Base-by-base conservation (phyloP, 2,113 vertebrate genomes). In the Amphiprion percula region DNA sequence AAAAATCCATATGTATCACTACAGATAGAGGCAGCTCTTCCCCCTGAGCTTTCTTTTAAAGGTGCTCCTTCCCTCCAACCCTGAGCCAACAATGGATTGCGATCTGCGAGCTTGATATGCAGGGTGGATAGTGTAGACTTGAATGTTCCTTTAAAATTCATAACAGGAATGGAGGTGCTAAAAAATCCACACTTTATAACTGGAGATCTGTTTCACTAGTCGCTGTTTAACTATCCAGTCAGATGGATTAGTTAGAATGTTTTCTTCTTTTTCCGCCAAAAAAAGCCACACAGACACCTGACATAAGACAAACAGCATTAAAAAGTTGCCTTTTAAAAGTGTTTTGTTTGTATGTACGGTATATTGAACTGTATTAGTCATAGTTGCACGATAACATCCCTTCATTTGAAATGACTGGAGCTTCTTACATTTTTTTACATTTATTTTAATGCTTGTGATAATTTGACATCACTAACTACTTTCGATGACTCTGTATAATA, bases 371-470 rank as follows among this genome's bases (percentile, higher is more conserved):
- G 82, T 89, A 74, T 85, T 87, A 82, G 80, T 81, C 62, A 55
- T 75, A 79, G 83, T 81, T 79, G 83, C 85, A 58, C 54, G 28
- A 49, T 93, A 94, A 93, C 90, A 68, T 65, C 59, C 53, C 79
- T 84, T 92, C 83, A 73, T 91, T 87, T 90, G 26, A 89, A 92
- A 88, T 52, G 60, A 69, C 83, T 87, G 90, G 83, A 88, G 91
- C 87, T 84, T 91, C 87, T 90, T 89, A 84, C 15, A 7, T 85
- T 83, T 73, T 86, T 84, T 87, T 88, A 90, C 69, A 54, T 88
- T 93, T 92, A 67, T 85, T 90, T 93, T 90, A 87, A 91, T 90
- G 87, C 89, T 93, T 90, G 86, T 85, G 55, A 70, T 92, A 75
- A 89, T 85, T 86, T 37, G 39, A 75, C 67, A 49, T 71, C 79